Percentiles rank a stretch among this genome's conserved stretches.
phyloP scores from a whole-genome alignment of 2,888 invertebrate species.

The Acrocyrtus sp. region DNA sequence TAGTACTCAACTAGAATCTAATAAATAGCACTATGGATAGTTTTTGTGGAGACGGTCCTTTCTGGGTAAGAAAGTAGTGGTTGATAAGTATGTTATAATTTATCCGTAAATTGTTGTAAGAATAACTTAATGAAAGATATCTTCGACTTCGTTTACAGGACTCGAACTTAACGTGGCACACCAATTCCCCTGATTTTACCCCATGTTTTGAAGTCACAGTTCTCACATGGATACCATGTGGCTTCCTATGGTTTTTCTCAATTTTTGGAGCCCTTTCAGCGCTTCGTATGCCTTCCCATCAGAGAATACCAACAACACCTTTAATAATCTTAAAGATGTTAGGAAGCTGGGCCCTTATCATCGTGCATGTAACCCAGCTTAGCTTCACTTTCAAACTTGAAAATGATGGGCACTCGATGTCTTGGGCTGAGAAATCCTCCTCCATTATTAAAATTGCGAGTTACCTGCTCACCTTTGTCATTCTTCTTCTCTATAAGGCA shows the following conservation, averaged over 20 bases:
- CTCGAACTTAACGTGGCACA: constrained; percentile 79
- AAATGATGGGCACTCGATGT: constrained; percentile 13
- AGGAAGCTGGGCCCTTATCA: constrained; percentile 38
- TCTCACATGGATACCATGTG: constrained; percentile 69
- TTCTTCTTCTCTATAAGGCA: constrained; percentile 83
- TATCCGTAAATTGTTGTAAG: not conserved
- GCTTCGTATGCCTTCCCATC: constrained; percentile 13
- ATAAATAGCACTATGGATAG: too few species aligned
- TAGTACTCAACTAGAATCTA: too few species aligned
- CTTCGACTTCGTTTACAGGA: constrained; percentile 73
- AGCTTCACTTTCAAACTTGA: constrained; percentile 46
- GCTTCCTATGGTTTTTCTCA: constrained; percentile 64
- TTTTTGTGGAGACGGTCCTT: constrained; percentile 39
- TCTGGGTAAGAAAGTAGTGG: constrained; percentile 34
- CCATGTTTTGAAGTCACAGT: constrained; percentile 69
- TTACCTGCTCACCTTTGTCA: constrained; percentile 72
- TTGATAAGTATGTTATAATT: not conserved
- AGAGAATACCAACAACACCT: constrained; percentile 33
- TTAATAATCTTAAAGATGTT: constrained; percentile 40
- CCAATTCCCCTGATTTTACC: constrained; percentile 70
- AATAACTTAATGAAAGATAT: not conserved
- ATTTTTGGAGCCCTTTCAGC: constrained; percentile 29
- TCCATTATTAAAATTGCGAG: constrained; percentile 48
- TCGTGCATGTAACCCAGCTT: constrained; percentile 46
- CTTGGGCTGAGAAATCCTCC: constrained; percentile 41